Percentiles rank a stretch among this genome's conserved stretches.
Evolutionary conservation across 2,888 invertebrate species (phyloP).

Genomic region (Limenitis arthemis): DNA sequence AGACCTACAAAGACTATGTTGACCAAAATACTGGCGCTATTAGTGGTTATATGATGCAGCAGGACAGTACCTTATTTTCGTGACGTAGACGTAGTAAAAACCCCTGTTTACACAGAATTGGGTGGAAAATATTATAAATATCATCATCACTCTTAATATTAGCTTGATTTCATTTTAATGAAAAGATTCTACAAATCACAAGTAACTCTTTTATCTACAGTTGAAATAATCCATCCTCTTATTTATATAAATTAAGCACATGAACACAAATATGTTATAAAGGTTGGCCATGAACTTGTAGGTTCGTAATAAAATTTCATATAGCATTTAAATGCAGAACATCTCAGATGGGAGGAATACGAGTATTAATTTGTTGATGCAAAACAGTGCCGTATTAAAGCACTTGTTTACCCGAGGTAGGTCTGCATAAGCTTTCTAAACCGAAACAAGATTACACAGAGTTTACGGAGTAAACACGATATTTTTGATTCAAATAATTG

Average conservation of each 20-base stretch:
- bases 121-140: too few relatives aligned
- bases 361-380: slow-evolving; percentile 17
- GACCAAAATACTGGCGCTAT: too few relatives aligned
- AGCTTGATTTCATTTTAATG: too few relatives aligned
- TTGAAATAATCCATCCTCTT: neutral
- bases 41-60: too few relatives aligned
- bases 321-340: slow-evolving; percentile 2
- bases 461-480: slow-evolving; percentile 6
- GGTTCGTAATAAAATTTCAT: slow-evolving; percentile 11
- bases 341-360: neutral
- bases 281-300: slow-evolving; percentile 15
- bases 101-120: too few relatives aligned
- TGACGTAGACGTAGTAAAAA: too few relatives aligned
- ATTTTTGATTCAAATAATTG: slow-evolving; percentile 2
- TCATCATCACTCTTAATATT: too few relatives aligned
- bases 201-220: too few relatives aligned
- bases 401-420: slow-evolving; percentile 16
- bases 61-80: too few relatives aligned
- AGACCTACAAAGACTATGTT: too few relatives aligned
- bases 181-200: too few relatives aligned
- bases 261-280: neutral
- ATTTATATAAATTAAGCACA: neutral
- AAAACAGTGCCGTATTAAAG: slow-evolving; percentile 9
- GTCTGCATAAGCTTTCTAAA: slow-evolving; percentile 14
- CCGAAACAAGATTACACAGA: slow-evolving; percentile 10